These are phyloP conservation scores for Cossypha polioptera DNA, from an alignment of 2,797 vertebrate species.

Conservation along the genomic window DNA sequence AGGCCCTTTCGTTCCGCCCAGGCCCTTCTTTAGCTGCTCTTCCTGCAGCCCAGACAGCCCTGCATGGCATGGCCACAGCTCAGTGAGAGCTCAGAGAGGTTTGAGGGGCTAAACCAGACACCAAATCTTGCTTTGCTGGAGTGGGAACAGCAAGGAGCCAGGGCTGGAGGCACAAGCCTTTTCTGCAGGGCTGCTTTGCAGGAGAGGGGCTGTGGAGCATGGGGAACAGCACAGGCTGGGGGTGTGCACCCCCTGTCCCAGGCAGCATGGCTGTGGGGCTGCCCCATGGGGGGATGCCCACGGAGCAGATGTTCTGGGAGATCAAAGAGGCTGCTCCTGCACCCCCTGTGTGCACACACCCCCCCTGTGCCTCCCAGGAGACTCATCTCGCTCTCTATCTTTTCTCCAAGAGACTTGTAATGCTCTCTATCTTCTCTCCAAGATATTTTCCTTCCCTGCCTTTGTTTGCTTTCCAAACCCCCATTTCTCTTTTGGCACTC, in stretches of 20 bases:
- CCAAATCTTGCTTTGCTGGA: rapidly evolving
- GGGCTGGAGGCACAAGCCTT: neutral
- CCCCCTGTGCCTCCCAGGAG: neutral
- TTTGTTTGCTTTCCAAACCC: slow-evolving; percentile 54
- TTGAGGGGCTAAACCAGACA: rapidly evolving
- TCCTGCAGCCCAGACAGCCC: neutral
- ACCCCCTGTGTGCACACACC: neutral
- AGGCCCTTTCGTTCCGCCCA: neutral
- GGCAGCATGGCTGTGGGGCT: neutral
- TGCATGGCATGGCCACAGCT: rapidly evolving
- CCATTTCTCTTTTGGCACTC: neutral
- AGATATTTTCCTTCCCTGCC: neutral
- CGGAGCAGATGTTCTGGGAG: slow-evolving; percentile 27
- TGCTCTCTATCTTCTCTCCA: slow-evolving; percentile 16
- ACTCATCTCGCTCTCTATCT: neutral
- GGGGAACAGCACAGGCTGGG: neutral
- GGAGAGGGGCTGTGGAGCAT: rapidly evolving
- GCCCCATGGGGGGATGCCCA: neutral
- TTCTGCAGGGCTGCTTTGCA: neutral
- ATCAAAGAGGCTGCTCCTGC: slow-evolving; percentile 36
- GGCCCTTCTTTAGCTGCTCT: neutral
- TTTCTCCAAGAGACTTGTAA: neutral
- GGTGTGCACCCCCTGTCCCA: neutral
- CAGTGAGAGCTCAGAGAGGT: rapidly evolving
- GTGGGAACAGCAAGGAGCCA: rapidly evolving